These are phyloP conservation scores for Pangasianodon gigas DNA, from an alignment of 2,113 vertebrate species.

Conservation along the genomic window DNA sequence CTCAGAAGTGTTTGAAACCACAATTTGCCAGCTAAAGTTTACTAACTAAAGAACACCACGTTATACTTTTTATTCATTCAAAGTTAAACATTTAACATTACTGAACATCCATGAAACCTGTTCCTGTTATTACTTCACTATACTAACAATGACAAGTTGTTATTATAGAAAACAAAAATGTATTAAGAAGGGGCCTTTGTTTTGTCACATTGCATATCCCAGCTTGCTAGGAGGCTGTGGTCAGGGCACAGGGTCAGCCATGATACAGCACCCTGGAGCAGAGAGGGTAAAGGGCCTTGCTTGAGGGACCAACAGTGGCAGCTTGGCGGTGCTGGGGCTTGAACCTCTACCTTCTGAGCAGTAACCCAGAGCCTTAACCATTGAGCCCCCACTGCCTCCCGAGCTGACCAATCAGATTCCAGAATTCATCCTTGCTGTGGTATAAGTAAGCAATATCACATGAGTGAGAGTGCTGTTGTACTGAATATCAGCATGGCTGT, in stretches of 20 bases:
- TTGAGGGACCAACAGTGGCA: no score
- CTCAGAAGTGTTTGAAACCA: background rate
- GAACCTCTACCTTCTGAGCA: no score
- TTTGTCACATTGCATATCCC: no score
- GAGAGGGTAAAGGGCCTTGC: no score
- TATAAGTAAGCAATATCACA: background rate
- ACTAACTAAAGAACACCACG: background rate
- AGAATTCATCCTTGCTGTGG: background rate
- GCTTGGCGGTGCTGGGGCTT: no score
- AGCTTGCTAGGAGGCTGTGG: no score
- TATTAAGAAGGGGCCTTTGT: background rate
- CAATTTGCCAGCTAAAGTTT: background rate
- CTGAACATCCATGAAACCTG: background rate
- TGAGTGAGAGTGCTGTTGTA: background rate
- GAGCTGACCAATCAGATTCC: background rate
- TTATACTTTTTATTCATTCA: background rate
- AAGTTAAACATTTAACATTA: background rate
- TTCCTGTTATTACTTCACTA: background rate
- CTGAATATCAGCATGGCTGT: background rate
- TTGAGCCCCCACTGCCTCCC: no score
- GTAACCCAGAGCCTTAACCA: no score
- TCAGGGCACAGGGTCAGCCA: no score
- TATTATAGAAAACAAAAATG: background rate
- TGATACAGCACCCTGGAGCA: no score
- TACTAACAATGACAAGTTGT: background rate